Evolutionary conservation across 2,888 invertebrate genomes (phyloP), one percentile per base, ranked within the genome.

Genomic region (Ophion ventricosus): DNA sequence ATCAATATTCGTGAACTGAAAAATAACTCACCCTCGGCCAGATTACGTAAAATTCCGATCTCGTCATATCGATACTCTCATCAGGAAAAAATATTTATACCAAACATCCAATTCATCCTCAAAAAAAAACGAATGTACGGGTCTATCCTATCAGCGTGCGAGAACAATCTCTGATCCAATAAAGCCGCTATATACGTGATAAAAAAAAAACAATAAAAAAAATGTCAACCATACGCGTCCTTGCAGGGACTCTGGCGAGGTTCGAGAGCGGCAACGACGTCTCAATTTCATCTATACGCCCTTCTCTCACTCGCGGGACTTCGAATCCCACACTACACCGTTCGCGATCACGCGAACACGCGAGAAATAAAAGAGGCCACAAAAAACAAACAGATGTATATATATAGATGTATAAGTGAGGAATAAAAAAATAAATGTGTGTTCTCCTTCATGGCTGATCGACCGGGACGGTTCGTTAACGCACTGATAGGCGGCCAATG

Each of bases 401-500:
- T 49, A 17, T 49, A 17, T 14, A n/a, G n/a, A n/a, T n/a, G n/a
- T n/a, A n/a, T n/a, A n/a, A n/a, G n/a, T n/a, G 70, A 63, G 69
- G 63, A 80, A 77, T 59, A 20, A 20, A 80, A 56, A 74, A 61
- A 70, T 76, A 67, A 49, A 25, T 26, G 43, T 54, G 73, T 59
- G 23, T 63, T 80, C 85, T 88, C 84, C 88, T 88, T 90, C 89
- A 86, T 86, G 89, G 87, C 87, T 90, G 88, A 88, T 90, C 88
- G 87, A 86, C 88, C 88, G 86, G 83, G 78, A 84, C 82, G 79
- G 82, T 35, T 14, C 49, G 82, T 85, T 85, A 57, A 86, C 82
- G 49, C 73, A 79, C 90, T 86, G 90, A 91, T 91, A 91, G 90
- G 90, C 90, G 90, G 89, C 89, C 90, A 92, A 89, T 88, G 88